Evolutionary conservation across 1,140 invertebrate genomes (phyloP).

Genomic region (Trissolcus basalis): DNA sequence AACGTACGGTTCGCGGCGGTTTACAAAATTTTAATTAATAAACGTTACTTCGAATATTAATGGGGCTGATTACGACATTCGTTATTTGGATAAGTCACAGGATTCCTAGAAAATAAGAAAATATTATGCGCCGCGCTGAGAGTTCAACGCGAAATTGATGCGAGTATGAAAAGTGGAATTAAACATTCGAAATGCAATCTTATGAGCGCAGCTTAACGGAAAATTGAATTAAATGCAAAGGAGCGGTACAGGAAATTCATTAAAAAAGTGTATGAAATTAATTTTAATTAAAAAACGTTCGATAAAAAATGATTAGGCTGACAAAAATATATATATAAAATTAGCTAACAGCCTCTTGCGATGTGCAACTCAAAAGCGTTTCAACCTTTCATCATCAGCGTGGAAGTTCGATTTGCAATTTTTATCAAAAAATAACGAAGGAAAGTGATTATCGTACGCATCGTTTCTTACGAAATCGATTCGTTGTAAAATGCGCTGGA

Average conservation of each 20-base stretch:
- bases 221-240: too few species aligned
- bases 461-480: slow-evolving; percentile 40
- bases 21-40: slow-evolving; percentile 46
- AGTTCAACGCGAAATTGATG: slow-evolving; percentile 11
- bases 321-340: too few species aligned
- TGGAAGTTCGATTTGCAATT: too few species aligned
- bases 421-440: not conserved
- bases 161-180: slow-evolving; percentile 1
- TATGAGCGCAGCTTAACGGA: too few species aligned
- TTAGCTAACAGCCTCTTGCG: too few species aligned
- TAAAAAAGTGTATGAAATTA: too few species aligned
- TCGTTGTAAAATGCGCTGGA: slow-evolving; percentile 16
- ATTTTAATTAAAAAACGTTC: too few species aligned
- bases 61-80: slow-evolving; percentile 11
- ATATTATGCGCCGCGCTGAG: slow-evolving; percentile 11
- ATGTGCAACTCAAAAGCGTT: too few species aligned
- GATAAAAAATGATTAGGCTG: too few species aligned
- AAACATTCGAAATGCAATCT: too few species aligned
- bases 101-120: slow-evolving; percentile 16
- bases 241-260: too few species aligned
- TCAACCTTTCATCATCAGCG: too few species aligned
- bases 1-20: slow-evolving; percentile 26
- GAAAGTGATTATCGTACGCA: slow-evolving; percentile 30
- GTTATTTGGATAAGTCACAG: slow-evolving; percentile 30
- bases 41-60: slow-evolving; percentile 32